Conservation (phyloP, 1,140 invertebrate species). For the Mactra quadrangularis region DNA sequence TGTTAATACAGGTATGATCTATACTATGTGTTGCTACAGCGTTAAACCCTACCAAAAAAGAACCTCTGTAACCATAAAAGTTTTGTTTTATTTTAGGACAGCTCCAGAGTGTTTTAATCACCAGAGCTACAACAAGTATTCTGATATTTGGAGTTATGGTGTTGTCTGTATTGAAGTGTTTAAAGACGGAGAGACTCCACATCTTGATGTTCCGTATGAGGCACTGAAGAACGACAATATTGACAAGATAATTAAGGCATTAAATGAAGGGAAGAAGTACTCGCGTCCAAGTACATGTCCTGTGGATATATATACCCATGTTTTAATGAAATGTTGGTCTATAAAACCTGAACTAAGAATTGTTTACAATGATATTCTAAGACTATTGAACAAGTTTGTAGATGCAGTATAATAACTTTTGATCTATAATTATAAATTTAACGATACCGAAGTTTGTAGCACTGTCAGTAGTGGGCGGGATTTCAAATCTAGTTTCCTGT, state of each 20-base stretch:
- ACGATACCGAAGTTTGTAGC: too few relatives aligned
- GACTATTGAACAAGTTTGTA: not conserved
- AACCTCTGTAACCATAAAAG: too few relatives aligned
- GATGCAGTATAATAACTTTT: too few relatives aligned
- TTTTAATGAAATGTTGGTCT: slow-evolving; percentile 98
- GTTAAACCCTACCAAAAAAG: too few relatives aligned
- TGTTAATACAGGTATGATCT: too few relatives aligned
- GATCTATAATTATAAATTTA: too few relatives aligned
- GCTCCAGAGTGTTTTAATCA: slow-evolving; percentile 93
- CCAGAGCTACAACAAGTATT: slow-evolving; percentile 94
- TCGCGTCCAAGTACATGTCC: slow-evolving; percentile 89
- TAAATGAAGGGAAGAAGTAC: slow-evolving; percentile 28
- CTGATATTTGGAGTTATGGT: slow-evolving; percentile 99
- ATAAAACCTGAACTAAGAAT: slow-evolving; percentile 93
- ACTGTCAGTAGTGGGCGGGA: too few relatives aligned
- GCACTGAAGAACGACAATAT: too few relatives aligned
- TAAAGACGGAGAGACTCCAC: slow-evolving; percentile 96
- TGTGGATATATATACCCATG: slow-evolving; percentile 94
- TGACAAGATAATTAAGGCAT: too few relatives aligned
- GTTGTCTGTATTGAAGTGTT: slow-evolving; percentile 99
- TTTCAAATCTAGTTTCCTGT: too few relatives aligned
- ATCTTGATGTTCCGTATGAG: too few relatives aligned
- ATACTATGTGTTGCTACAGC: too few relatives aligned
- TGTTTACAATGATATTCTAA: slow-evolving; percentile 44
- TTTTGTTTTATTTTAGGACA: slow-evolving; percentile 85